Evolutionary conservation across 1,140 invertebrate genomes (phyloP), one percentile per base, ranked within the genome.

Genomic region (Zeugodacus cucurbitae): DNA sequence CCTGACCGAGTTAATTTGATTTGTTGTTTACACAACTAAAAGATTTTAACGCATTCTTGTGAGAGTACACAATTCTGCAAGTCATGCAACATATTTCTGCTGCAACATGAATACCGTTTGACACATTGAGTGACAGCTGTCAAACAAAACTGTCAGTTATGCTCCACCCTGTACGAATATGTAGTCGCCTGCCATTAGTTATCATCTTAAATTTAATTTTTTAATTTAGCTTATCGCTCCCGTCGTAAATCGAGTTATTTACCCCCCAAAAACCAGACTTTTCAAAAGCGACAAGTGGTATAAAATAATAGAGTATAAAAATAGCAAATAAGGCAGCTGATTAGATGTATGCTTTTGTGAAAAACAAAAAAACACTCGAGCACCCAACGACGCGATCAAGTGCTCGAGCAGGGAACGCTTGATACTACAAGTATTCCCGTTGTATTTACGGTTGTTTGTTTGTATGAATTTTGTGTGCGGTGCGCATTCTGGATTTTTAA

Each of bases 241-340:
- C 7, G 37, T 32, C 20, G 17, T 74, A 41, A 22, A 32, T 67
- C 14, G 14, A 67, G 14, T 67, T 67, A 67, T 22, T 41, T 37
- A 74, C 34, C 67, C 62, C 67, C 67, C 67, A 74, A 74, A 74
- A 74, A 74, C 8, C 67, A 20, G 34, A 20, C 17, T 20, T 74
- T 74, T 74, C 5, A n/a, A 41, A 22, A 41, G 34, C 64, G 26
- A 67, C 64, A 67, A 32, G 17, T 11, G 29, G 64, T 6, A 67
- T 67, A 41, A 41, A 41, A 74, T n/a, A n/a, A n/a, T n/a, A n/a
- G n/a, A n/a, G n/a, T n/a, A 32, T 67, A 74, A 74, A 74, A 74
- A 37, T 74, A 74, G 64, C 26, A 32, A 29, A 67, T n/a, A 17
- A 67, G 14, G 26, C 26, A 67, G 5, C 67, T 74, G 67, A 74